Conservation (phyloP, 2,888 invertebrate genomes). For the Hartigia nigra region DNA sequence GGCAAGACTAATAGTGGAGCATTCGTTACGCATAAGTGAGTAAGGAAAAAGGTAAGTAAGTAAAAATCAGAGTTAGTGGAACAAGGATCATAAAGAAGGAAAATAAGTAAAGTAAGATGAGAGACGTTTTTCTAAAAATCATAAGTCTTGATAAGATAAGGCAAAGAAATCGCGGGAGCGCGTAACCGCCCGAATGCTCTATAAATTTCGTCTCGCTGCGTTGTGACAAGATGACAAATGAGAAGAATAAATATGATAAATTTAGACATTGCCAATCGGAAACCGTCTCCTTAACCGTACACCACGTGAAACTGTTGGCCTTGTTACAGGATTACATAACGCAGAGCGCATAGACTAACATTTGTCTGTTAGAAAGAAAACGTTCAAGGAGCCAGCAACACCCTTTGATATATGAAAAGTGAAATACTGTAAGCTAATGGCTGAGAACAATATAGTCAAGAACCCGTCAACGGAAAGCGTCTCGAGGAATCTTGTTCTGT, state of each 20-base stretch:
- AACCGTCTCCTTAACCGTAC: neutral
- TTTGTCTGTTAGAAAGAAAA: neutral
- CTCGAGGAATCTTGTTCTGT: neutral
- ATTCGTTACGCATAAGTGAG: neutral
- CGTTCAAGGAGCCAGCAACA: neutral
- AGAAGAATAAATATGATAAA: neutral
- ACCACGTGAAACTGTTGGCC: neutral
- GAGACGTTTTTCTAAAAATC: neutral
- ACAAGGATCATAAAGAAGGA: neutral
- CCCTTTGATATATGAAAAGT: neutral
- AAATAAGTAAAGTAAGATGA: neutral
- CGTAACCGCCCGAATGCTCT: neutral
- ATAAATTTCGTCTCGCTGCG: neutral
- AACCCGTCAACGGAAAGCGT: neutral
- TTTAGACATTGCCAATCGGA: neutral
- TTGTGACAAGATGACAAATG: neutral
- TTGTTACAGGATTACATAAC: neutral
- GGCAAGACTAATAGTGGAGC: neutral
- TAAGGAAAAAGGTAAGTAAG: neutral
- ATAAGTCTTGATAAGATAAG: neutral
- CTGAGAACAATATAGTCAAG: neutral
- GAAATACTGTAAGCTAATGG: neutral
- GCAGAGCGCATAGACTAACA: neutral
- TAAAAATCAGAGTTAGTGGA: neutral
- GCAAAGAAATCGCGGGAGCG: neutral